Evolutionary conservation across 2,888 invertebrate genomes (phyloP).

Genomic region (Drosophila siamana): DNA sequence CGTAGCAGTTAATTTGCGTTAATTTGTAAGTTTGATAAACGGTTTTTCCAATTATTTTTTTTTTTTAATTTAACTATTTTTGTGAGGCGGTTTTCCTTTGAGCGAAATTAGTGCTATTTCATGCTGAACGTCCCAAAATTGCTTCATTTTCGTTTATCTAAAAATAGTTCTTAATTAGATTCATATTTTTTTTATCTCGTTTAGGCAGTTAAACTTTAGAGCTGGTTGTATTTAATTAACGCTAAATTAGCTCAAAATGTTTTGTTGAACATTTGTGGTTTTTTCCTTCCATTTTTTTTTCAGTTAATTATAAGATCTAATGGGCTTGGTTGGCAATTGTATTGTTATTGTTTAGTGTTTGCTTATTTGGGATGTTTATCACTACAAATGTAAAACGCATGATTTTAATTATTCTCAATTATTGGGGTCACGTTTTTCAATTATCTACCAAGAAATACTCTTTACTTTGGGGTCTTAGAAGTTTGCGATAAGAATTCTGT

Average conservation of each 20-base stretch:
- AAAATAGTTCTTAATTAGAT: not conserved
- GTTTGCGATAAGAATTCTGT: too few species aligned
- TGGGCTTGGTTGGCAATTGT: not conserved
- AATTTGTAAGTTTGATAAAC: not conserved
- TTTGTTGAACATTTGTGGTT: not conserved
- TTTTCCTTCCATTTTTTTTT: not conserved
- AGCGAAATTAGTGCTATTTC: not conserved
- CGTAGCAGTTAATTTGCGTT: too few species aligned
- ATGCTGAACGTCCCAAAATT: not conserved
- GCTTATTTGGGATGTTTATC: not conserved
- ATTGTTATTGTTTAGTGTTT: constrained; percentile 5
- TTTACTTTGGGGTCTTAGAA: not conserved
- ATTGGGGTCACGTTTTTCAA: constrained; percentile 28
- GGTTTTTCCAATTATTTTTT: not conserved
- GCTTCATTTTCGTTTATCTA: not conserved
- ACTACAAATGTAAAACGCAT: constrained; percentile 1
- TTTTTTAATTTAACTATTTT: not conserved
- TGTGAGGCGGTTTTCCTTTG: not conserved
- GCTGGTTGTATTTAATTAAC: constrained; percentile 8
- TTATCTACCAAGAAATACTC: not conserved
- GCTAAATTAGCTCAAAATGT: not conserved
- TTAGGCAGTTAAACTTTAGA: not conserved
- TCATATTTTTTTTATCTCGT: not conserved
- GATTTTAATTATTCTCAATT: constrained; percentile 26
- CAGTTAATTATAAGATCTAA: not conserved